Evolutionary conservation across 2,113 vertebrate genomes (phyloP), one percentile per base, ranked within the genome.

Genomic region (Tupaia chinensis): DNA sequence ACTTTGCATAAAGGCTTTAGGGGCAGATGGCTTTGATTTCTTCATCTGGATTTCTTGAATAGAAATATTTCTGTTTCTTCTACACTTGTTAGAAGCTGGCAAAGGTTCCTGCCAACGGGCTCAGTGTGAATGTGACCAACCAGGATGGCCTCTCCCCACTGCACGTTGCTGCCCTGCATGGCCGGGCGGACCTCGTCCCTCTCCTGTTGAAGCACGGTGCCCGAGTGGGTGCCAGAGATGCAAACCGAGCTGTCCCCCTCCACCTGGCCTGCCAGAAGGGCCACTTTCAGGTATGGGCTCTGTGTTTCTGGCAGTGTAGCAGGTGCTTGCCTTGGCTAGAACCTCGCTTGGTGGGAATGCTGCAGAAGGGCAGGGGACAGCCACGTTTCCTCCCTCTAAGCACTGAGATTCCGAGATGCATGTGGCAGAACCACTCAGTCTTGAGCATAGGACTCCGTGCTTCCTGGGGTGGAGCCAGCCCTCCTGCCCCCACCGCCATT

Each of bases 261-360:
- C 99, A 99, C 97, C 98, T 99, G 72, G 99, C 99, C 97, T 99
- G 99, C 98, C 99, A 99, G 98, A 98, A 98, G 97, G 99, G 99
- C 58, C 99, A 99, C 96, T 68, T 98, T 5, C 99, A 99, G 99
- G 99, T 99, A 93, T 0, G 7, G 20, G n/a, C 13, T 84, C 69
- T 66, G 29, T 11, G 60, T 87, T 58, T 3, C 1, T 9, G 34
- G 61, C 19, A 22, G 7, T 12, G 12, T 54, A 3, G 9, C 4
- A 14, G n/a, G 61, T 16, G 16, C 22, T 84, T 13, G 54, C 4
- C 72, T 53, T 70, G n/a, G n/a, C 25, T 34, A 27, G 66, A 70
- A 17, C 44, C 25, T 27, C n/a, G 3, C 13, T 3, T 29, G 44
- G 22, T 27, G 54, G 32, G 29, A 2, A 6, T 32, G 56, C 29